Evolutionary conservation across 92 coral and sea anemone genomes (phyloP).

Genomic region (Galaxea fascicularis): DNA sequence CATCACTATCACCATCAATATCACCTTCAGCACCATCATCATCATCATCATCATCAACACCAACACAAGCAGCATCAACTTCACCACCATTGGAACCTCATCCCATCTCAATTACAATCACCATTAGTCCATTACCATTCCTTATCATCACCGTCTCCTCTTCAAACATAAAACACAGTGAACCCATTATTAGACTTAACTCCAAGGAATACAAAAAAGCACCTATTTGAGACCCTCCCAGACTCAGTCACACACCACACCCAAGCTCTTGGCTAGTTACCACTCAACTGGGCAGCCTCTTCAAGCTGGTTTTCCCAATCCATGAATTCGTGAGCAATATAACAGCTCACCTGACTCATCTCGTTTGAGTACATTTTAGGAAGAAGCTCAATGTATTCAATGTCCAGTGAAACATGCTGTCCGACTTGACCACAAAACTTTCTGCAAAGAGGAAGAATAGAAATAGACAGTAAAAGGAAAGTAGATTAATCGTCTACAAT

Average conservation of each 20-base stretch:
- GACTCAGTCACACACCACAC: no score
- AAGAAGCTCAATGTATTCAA: slow-evolving; percentile 81
- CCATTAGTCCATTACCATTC: no score
- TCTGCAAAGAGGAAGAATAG: slow-evolving; percentile 33
- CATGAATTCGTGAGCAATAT: neutral
- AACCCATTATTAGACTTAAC: neutral
- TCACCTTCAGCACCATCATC: no score
- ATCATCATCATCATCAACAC: no score
- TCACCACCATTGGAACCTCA: no score
- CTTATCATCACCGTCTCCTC: neutral
- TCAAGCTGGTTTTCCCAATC: neutral
- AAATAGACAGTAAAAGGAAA: neutral
- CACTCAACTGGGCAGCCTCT: neutral
- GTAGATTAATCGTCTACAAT: neutral
- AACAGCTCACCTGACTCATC: slow-evolving; percentile 74
- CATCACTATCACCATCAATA: no score
- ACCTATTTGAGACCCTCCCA: neutral
- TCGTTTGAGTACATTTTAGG: slow-evolving; percentile 80
- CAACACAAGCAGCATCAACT: no score
- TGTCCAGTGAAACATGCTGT: slow-evolving; percentile 84
- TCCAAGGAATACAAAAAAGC: neutral
- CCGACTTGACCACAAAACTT: slow-evolving; percentile 76
- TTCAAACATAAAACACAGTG: neutral
- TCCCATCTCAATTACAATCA: no score
- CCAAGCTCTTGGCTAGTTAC: no score